Evolutionary conservation across 2,888 invertebrate species (phyloP).

Genomic region (Germaria angustata): DNA sequence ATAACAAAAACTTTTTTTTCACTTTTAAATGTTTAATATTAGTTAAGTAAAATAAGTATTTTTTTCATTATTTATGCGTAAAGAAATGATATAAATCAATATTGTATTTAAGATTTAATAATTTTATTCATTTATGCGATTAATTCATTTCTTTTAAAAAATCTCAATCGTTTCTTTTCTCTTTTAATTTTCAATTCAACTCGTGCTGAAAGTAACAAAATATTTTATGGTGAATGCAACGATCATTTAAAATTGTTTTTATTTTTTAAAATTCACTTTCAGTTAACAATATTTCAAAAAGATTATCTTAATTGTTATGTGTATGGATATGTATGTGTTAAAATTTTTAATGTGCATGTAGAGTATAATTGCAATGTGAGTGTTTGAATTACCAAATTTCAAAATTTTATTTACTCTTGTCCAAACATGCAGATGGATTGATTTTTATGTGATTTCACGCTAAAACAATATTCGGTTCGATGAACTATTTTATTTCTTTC

Average conservation of each 20-base stretch:
- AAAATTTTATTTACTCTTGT: neutral
- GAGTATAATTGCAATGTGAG: neutral
- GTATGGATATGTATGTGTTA: neutral
- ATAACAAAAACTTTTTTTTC: too few species aligned
- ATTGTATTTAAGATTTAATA: slow-evolving; percentile 42
- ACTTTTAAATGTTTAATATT: too few species aligned
- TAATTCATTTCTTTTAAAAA: slow-evolving; percentile 29
- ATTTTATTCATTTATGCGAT: slow-evolving; percentile 51
- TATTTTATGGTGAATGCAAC: neutral
- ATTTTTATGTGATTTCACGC: slow-evolving; percentile 53
- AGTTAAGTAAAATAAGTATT: too few species aligned
- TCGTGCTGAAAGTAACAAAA: slow-evolving; percentile 48
- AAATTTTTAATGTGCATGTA: slow-evolving; percentile 19
- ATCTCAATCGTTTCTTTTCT: slow-evolving; percentile 3
- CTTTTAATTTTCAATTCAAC: slow-evolving; percentile 9
- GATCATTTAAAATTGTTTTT: slow-evolving; percentile 42
- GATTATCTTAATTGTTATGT: slow-evolving; percentile 33
- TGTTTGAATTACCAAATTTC: slow-evolving; percentile 15
- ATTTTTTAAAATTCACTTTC: slow-evolving; percentile 57
- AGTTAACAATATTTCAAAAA: slow-evolving; percentile 20
- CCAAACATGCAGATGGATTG: slow-evolving; percentile 25
- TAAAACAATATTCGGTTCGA: slow-evolving; percentile 48
- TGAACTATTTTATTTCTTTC: slow-evolving; percentile 40
- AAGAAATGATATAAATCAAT: slow-evolving; percentile 61
- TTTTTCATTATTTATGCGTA: slow-evolving; percentile 56